Evolutionary conservation across 2,797 vertebrate genomes (phyloP).

Genomic region (Anguilla obscura): DNA sequence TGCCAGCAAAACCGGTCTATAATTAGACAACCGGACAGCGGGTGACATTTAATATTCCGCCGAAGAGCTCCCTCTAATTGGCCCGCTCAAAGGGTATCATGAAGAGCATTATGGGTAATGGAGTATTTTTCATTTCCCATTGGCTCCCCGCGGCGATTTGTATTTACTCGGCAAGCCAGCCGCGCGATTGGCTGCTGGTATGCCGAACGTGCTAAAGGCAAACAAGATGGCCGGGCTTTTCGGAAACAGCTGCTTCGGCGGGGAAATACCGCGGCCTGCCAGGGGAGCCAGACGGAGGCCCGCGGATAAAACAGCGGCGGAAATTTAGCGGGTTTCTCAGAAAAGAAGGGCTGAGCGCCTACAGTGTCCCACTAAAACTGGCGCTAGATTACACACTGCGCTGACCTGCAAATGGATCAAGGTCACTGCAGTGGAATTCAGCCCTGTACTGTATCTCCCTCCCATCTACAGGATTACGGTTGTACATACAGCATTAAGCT

Average conservation of each 20-base stretch:
- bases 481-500: neutral
- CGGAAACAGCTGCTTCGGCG: slow-evolving; percentile 38
- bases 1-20: slow-evolving; percentile 57
- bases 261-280: slow-evolving; percentile 29
- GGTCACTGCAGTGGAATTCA: neutral
- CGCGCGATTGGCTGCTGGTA: slow-evolving; percentile 22
- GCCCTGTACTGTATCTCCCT: neutral
- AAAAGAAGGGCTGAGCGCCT: slow-evolving; percentile 9
- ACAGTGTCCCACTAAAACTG: neutral
- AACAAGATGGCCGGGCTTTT: slow-evolving; percentile 32
- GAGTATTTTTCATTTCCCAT: slow-evolving; percentile 57
- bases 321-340: slow-evolving; percentile 30
- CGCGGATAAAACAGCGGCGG: slow-evolving; percentile 33
- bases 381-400: neutral
- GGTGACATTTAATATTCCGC: slow-evolving; percentile 64
- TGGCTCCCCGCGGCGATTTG: slow-evolving; percentile 56
- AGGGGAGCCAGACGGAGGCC: slow-evolving; percentile 38
- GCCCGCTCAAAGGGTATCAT: slow-evolving; percentile 28
- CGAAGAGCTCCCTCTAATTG: slow-evolving; percentile 63
- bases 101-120: slow-evolving; percentile 54
- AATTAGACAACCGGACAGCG: slow-evolving; percentile 64
- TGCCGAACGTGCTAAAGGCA: slow-evolving; percentile 23
- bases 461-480: neutral
- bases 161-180: slow-evolving; percentile 48
- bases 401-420: neutral